Conservation (phyloP, 2,113 vertebrate genomes). For the Xiphophorus maculatus region DNA sequence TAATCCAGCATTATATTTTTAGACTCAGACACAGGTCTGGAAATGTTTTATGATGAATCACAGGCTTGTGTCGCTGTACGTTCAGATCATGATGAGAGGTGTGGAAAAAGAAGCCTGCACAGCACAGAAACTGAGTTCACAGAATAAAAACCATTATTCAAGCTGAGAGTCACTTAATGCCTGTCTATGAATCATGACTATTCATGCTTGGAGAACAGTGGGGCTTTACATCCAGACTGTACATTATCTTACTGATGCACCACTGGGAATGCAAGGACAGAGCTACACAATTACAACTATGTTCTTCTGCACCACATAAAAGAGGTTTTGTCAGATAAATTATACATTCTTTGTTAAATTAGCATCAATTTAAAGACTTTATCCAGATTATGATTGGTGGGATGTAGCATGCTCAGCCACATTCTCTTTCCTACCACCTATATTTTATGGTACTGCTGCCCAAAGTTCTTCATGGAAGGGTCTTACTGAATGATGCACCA, state of each 20-base stretch:
- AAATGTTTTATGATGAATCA: neutral
- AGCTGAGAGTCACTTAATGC: constrained; percentile 44
- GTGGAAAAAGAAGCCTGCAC: neutral
- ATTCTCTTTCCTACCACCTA: too few species aligned
- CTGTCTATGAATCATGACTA: constrained; percentile 60
- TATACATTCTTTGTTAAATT: neutral
- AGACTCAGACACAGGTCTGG: neutral
- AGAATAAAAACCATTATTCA: constrained; percentile 33
- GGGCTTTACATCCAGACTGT: constrained; percentile 55
- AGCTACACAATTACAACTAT: constrained; percentile 8
- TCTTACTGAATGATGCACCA: neutral
- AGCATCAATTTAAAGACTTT: neutral
- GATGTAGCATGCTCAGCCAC: neutral
- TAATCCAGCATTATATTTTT: neutral
- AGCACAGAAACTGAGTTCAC: constrained; percentile 7
- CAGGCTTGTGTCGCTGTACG: neutral
- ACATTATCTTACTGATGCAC: constrained; percentile 56
- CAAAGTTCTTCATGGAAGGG: neutral
- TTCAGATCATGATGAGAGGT: neutral
- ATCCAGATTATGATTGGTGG: neutral
- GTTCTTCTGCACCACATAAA: neutral
- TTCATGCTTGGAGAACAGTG: constrained; percentile 66
- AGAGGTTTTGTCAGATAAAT: neutral
- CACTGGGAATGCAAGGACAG: constrained; percentile 43
- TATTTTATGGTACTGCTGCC: neutral